Conservation (phyloP, 1,140 invertebrate genomes). For the Pseudoatta argentina region DNA sequence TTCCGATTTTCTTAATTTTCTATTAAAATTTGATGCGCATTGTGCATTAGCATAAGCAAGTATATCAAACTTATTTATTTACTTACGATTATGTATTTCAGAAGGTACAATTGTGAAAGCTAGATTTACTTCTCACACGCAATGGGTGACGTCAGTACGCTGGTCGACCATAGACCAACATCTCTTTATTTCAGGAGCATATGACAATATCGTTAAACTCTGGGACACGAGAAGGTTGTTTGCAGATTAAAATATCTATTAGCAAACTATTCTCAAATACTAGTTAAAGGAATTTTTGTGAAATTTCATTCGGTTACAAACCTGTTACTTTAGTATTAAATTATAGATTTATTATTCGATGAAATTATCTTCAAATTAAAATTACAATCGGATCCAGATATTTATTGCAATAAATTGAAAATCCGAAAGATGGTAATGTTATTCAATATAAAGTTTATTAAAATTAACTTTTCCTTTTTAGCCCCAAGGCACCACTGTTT, state of each 20-base stretch:
- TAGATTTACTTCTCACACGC: constrained; percentile 95
- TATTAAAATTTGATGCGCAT: neutral
- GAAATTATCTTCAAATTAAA: constrained; percentile 3
- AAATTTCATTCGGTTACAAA: neutral
- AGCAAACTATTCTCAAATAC: neutral
- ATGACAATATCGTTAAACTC: constrained; percentile 96
- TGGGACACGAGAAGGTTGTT: constrained; percentile 97
- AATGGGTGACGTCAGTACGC: constrained; percentile 95
- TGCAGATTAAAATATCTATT: constrained; percentile 17
- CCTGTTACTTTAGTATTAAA: neutral
- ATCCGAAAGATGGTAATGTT: neutral
- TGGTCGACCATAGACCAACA: constrained; percentile 96
- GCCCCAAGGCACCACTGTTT: constrained; percentile 96
- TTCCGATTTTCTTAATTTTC: constrained; percentile 1
- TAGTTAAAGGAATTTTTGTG: neutral
- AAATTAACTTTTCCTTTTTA: constrained; percentile 81
- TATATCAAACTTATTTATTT: neutral
- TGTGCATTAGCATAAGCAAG: neutral
- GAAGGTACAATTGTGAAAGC: constrained; percentile 95
- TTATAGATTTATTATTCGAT: neutral
- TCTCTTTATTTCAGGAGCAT: constrained; percentile 96
- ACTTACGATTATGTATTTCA: constrained; percentile 79
- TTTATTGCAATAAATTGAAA: constrained; percentile 51
- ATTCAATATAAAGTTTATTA: constrained; percentile 8
- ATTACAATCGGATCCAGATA: constrained; percentile 15